Conservation (phyloP, 2,797 vertebrate genomes). For the Limosa lapponica region DNA sequence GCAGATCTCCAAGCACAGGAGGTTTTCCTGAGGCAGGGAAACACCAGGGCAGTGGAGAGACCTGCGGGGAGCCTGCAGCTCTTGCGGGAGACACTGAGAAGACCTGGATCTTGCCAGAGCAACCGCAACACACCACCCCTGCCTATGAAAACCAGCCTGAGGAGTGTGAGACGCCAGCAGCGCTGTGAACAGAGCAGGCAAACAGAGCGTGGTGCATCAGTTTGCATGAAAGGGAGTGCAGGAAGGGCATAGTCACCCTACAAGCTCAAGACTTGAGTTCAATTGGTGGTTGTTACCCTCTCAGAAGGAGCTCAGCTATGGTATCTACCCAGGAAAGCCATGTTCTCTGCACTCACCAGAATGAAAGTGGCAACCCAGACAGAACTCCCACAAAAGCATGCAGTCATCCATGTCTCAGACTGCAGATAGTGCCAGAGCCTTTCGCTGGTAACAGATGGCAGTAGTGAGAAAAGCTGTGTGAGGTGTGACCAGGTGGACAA, state of each 20-base stretch:
- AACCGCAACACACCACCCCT: not conserved
- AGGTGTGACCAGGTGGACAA: not conserved
- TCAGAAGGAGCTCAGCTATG: not conserved
- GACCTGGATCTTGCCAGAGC: not conserved
- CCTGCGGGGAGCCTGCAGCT: not conserved
- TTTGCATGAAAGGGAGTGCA: accelerated
- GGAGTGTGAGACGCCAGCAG: not conserved
- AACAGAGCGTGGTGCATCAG: not conserved
- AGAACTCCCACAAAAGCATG: not conserved
- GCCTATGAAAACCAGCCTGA: not conserved
- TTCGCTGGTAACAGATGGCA: not conserved
- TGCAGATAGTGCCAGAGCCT: not conserved
- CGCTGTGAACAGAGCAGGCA: not conserved
- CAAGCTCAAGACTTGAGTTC: not conserved
- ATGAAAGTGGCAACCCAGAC: not conserved
- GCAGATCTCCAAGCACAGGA: not conserved
- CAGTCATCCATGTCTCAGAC: not conserved
- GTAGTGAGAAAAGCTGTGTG: not conserved
- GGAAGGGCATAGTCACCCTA: not conserved
- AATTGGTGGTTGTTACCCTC: too few relatives aligned
- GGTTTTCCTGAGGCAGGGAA: not conserved
- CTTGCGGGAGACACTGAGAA: not conserved
- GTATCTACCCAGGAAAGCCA: not conserved
- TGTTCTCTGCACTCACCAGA: not conserved
- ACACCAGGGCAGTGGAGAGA: not conserved